A percentile compares a stretch with the other conserved stretches of the same genome.
phyloP scores from a whole-genome alignment of 2,113 vertebrate species.

The Periophthalmus modestus region DNA sequence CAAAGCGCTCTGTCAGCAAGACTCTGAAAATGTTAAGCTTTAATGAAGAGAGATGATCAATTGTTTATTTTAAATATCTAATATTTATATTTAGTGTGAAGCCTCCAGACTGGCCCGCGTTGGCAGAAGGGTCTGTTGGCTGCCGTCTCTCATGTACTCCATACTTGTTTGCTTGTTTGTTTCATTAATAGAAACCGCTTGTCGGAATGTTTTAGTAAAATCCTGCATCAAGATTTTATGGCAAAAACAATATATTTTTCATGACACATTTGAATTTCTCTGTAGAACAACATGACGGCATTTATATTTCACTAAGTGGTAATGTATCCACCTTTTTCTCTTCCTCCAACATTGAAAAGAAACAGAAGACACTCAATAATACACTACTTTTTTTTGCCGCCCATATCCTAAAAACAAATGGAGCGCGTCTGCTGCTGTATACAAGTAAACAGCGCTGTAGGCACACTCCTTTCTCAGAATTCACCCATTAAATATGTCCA shows the following conservation, averaged over 20 bases:
- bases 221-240: constrained; percentile 79
- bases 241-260: constrained; percentile 79
- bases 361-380: constrained; percentile 43
- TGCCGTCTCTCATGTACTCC: constrained; percentile 58
- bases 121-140: constrained; percentile 72
- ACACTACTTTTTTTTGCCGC: constrained; percentile 18
- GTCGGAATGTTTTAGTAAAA: constrained; percentile 80
- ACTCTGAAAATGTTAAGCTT: constrained; percentile 65
- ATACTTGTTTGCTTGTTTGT: constrained; percentile 77
- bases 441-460: constrained; percentile 7
- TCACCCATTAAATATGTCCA: constrained; percentile 46
- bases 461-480: constrained; percentile 35
- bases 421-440: constrained; percentile 47
- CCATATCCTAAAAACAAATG: constrained; percentile 60
- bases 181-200: constrained; percentile 79
- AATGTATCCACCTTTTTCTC: constrained; percentile 72
- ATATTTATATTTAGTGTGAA: constrained; percentile 74
- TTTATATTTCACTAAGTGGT: constrained; percentile 79
- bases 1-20: constrained; percentile 64
- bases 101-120: constrained; percentile 67
- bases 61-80: constrained; percentile 77
- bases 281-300: constrained; percentile 76
- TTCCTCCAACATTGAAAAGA: constrained; percentile 58
- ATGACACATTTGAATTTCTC: constrained; percentile 79
- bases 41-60: constrained; percentile 71